Conservation (phyloP, 2,113 vertebrate species). For the Hucho hucho region DNA sequence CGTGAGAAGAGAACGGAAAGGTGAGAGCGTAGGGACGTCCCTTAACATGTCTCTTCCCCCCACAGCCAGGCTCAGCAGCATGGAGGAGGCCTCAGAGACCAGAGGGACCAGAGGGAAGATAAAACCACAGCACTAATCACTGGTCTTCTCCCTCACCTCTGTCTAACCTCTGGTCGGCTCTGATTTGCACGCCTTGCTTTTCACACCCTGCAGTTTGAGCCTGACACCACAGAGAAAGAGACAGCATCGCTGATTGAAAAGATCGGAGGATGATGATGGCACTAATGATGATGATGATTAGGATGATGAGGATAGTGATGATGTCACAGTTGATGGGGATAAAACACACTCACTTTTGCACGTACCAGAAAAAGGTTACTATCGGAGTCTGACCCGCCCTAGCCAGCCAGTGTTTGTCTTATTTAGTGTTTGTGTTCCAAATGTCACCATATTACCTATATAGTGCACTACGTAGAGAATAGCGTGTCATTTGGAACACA, state of each 20-base stretch:
- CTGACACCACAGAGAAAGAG: too few relatives aligned
- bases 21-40: constrained; percentile 41
- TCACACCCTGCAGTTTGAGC: constrained; percentile 23
- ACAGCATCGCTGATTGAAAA: too few relatives aligned
- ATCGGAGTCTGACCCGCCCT: not conserved
- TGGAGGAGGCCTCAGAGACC: constrained; percentile 22
- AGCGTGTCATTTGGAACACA: constrained; percentile 13
- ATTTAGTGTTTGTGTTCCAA: not conserved
- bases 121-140: not conserved
- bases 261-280: too few relatives aligned
- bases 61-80: constrained; percentile 27
- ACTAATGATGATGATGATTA: too few relatives aligned
- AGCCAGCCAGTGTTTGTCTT: not conserved
- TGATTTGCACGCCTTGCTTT: not conserved
- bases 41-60: constrained; percentile 27
- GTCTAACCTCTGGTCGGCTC: constrained; percentile 21
- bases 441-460: not conserved
- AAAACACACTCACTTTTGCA: too few relatives aligned
- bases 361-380: too few relatives aligned
- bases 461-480: not conserved
- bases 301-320: too few relatives aligned
- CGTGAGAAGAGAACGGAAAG: constrained; percentile 45
- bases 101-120: not conserved
- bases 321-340: too few relatives aligned
- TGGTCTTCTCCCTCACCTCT: constrained; percentile 10